Evolutionary conservation across 2,888 invertebrate genomes (phyloP).

Genomic region (Nezara viridula): DNA sequence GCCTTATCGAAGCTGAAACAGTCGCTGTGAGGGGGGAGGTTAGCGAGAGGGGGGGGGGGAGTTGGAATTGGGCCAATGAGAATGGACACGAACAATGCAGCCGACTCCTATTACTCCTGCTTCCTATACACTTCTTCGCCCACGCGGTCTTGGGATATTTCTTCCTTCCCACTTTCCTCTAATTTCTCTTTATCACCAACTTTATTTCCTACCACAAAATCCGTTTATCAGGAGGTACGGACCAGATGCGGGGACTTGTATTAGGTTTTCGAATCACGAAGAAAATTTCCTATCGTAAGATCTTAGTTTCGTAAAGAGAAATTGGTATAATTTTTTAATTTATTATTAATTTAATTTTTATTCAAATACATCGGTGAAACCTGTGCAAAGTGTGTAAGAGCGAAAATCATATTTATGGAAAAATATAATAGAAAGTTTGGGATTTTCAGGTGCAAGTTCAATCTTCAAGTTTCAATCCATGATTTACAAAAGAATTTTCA

Average conservation of each 20-base stretch:
- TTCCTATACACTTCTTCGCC: slow-evolving; percentile 25
- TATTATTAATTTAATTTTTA: too few relatives aligned
- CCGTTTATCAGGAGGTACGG: background rate
- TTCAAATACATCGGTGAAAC: too few relatives aligned
- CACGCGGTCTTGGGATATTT: slow-evolving; percentile 1
- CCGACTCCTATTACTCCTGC: slow-evolving; percentile 33
- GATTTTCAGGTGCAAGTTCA: too few relatives aligned
- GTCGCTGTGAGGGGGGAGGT: background rate
- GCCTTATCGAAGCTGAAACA: slow-evolving; percentile 20
- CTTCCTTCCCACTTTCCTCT: slow-evolving; percentile 18
- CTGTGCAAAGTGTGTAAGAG: too few relatives aligned
- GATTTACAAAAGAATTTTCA: too few relatives aligned
- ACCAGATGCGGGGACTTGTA: background rate
- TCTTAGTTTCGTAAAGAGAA: background rate
- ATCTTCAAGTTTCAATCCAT: too few relatives aligned
- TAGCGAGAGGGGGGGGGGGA: background rate
- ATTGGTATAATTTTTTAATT: too few relatives aligned
- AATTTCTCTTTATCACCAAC: slow-evolving; percentile 24
- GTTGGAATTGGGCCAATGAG: slow-evolving; percentile 36
- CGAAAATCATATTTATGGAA: too few relatives aligned
- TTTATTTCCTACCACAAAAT: slow-evolving; percentile 22
- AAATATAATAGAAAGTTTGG: too few relatives aligned
- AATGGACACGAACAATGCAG: slow-evolving; percentile 36
- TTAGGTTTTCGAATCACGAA: background rate
- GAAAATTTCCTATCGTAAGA: background rate